Conservation (phyloP, 1,140 invertebrate species). For the Papilio dardanus region DNA sequence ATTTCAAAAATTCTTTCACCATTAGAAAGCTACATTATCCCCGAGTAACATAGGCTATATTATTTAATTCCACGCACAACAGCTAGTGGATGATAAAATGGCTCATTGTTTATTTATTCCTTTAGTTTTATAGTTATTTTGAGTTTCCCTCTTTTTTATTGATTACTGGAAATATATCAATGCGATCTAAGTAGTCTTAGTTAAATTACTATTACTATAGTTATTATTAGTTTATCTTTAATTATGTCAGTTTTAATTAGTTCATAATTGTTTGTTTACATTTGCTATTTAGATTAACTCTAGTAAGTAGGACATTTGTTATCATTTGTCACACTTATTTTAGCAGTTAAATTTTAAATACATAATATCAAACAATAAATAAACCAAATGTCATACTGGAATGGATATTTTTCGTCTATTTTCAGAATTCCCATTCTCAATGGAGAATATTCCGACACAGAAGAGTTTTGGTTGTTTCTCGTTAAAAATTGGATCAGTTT, state of each 20-base stretch:
- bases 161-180: neutral
- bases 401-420: constrained; percentile 35
- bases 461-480: constrained; percentile 64
- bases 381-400: too few relatives aligned
- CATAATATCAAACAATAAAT: neutral
- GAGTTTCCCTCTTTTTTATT: neutral
- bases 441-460: constrained; percentile 68
- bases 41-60: too few relatives aligned
- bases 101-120: neutral
- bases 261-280: neutral
- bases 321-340: neutral
- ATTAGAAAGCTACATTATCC: too few relatives aligned
- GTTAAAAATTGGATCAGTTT: constrained; percentile 63
- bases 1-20: too few relatives aligned
- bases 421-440: constrained; percentile 65
- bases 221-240: neutral
- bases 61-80: too few relatives aligned
- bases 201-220: too few relatives aligned
- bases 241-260: neutral
- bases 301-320: neutral
- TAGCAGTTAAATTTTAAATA: neutral
- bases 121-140: neutral
- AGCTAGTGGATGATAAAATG: neutral
- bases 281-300: neutral
- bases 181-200: too few relatives aligned